Evolutionary conservation across 2,888 invertebrate species (phyloP).

Genomic region (Neoitamus cyanurus): DNA sequence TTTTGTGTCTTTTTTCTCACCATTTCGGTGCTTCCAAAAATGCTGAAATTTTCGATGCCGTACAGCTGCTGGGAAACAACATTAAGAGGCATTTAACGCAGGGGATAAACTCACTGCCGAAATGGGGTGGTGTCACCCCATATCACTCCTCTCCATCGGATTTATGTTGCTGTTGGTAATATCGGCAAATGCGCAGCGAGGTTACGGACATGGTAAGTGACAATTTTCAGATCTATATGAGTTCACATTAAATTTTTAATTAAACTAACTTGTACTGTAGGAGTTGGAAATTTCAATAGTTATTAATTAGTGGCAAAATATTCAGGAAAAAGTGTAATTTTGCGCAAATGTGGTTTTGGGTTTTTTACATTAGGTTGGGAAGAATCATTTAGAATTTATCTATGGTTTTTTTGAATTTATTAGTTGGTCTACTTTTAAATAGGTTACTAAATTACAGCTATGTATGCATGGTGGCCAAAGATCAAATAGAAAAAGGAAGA

Average conservation of each 20-base stretch:
- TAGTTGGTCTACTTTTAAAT: too few relatives aligned
- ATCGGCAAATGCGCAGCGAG: neutral
- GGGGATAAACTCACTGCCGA: constrained; percentile 34
- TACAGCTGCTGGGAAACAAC: neutral
- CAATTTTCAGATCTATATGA: neutral
- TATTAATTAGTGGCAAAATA: too few relatives aligned
- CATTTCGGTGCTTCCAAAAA: neutral
- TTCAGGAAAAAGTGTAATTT: too few relatives aligned
- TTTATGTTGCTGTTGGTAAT: constrained; percentile 26
- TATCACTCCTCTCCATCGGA: constrained; percentile 53
- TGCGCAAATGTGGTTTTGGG: too few relatives aligned
- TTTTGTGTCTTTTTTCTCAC: neutral
- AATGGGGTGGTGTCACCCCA: constrained; percentile 61
- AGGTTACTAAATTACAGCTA: too few relatives aligned
- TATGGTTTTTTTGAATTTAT: too few relatives aligned
- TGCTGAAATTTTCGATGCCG: neutral
- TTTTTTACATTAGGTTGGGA: too few relatives aligned
- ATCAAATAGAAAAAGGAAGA: too few relatives aligned
- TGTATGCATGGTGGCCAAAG: too few relatives aligned
- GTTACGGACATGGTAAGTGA: constrained; percentile 34
- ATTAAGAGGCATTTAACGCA: neutral
- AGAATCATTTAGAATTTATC: too few relatives aligned
- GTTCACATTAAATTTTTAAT: neutral
- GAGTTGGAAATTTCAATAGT: too few relatives aligned
- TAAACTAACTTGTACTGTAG: too few relatives aligned